Conservation (phyloP, 2,113 vertebrate species). For the Catharus minimus region DNA sequence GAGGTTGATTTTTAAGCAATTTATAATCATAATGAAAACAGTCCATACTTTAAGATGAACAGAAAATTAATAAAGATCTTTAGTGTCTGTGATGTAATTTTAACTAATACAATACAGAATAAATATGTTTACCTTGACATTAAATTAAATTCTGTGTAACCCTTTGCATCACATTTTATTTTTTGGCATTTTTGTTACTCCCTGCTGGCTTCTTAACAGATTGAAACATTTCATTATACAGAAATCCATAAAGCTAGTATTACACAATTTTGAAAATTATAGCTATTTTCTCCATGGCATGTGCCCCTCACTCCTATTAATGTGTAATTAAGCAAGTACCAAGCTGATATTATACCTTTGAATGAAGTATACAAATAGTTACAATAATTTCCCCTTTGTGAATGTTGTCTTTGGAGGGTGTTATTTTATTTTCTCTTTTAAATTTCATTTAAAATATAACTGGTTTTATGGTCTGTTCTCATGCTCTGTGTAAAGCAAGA, state of each 20-base stretch:
- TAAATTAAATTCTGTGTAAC: not conserved
- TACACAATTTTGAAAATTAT: not conserved
- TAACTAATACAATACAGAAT: not conserved
- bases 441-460: not conserved
- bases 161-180: not conserved
- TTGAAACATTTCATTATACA: not conserved
- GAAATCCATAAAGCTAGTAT: not conserved
- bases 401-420: not conserved
- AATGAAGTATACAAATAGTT: not conserved
- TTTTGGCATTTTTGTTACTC: not conserved
- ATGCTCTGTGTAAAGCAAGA: not conserved
- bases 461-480: not conserved
- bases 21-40: not conserved
- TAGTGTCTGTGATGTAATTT: not conserved
- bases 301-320: not conserved
- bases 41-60: not conserved
- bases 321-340: not conserved
- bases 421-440: not conserved
- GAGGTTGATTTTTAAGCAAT: not conserved
- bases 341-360: not conserved
- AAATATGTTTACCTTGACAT: not conserved
- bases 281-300: not conserved
- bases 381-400: not conserved
- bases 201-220: not conserved
- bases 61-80: not conserved